Conservation (phyloP, 1,140 invertebrate species). For the Pachypsylla venusta region DNA sequence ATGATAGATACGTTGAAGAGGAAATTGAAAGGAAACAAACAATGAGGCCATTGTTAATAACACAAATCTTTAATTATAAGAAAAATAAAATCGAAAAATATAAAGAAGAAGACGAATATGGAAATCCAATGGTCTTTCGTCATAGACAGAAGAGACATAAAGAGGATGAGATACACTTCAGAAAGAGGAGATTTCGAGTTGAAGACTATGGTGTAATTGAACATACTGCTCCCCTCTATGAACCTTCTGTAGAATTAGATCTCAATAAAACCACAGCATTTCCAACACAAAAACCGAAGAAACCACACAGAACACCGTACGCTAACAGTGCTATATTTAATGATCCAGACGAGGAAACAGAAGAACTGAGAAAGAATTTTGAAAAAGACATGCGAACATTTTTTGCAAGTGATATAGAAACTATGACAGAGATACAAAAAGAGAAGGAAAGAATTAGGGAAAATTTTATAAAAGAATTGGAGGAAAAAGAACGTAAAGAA, state of each 20-base stretch:
- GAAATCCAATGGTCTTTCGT: no score
- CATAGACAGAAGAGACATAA: no score
- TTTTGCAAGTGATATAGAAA: conserved; percentile 5
- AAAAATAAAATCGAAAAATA: no score
- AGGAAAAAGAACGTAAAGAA: conserved; percentile 6
- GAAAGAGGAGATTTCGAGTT: no score
- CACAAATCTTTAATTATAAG: neutral
- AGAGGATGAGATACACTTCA: no score
- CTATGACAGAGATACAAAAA: neutral
- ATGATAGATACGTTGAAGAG: neutral
- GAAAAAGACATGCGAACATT: neutral
- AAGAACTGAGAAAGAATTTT: conserved; percentile 1
- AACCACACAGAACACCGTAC: neutral
- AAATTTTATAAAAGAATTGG: conserved; percentile 4
- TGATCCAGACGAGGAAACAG: neutral
- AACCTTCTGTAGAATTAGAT: neutral
- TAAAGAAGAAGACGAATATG: no score
- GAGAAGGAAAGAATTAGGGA: neutral
- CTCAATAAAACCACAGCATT: neutral
- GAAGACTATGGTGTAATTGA: neutral
- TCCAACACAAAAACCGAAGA: neutral
- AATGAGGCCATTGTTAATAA: neutral
- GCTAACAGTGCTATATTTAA: neutral
- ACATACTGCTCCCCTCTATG: neutral
- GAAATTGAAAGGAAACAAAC: neutral